Conservation (phyloP, 2,888 invertebrate genomes). For the Trachelus iudaicus region DNA sequence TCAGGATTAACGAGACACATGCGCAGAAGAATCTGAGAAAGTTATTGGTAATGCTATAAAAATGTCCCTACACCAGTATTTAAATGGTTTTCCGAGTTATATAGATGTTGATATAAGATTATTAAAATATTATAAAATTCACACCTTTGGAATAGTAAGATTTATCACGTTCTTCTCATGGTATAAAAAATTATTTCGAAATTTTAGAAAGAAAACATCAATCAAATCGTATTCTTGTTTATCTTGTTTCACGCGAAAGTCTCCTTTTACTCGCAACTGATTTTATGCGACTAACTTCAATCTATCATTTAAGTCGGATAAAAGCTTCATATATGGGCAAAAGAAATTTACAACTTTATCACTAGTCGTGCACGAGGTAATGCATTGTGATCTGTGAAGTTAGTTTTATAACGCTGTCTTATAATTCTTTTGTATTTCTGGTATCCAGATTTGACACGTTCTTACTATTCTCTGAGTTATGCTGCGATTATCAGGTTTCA, state of each 20-base stretch:
- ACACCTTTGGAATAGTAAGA: background rate
- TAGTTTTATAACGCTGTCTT: background rate
- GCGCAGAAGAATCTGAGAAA: background rate
- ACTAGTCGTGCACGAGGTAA: conserved; percentile 24
- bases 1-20: background rate
- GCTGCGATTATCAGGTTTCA: conserved; percentile 13
- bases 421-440: background rate
- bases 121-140: background rate
- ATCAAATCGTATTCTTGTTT: background rate
- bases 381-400: conserved; percentile 11
- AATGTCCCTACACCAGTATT: background rate
- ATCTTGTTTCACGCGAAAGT: background rate
- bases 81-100: background rate
- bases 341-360: conserved; percentile 33
- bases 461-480: background rate
- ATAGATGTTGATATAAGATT: background rate
- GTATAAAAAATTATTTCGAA: background rate
- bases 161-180: background rate
- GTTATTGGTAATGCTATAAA: background rate
- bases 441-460: background rate
- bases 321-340: conserved; percentile 59
- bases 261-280: background rate
- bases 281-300: conserved; percentile 39
- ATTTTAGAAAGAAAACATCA: background rate
- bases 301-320: conserved; percentile 46